phyloP scores from a whole-genome alignment of 2,888 invertebrate species.

The Drosophila pegasa region DNA sequence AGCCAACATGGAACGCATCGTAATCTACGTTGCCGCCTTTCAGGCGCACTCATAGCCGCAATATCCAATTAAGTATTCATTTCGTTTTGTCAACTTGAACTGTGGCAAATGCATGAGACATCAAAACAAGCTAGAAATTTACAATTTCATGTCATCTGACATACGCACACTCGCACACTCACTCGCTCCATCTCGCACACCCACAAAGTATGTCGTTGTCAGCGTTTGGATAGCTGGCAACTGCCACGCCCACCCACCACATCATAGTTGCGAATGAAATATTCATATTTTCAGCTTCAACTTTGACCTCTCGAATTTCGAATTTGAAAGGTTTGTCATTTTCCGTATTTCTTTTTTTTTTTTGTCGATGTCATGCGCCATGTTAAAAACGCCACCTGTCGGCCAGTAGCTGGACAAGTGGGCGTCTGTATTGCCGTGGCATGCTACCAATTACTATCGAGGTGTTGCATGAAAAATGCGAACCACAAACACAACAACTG shows the following conservation, averaged over 20 bases:
- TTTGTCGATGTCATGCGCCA: constrained; percentile 18
- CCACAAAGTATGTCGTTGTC: constrained; percentile 47
- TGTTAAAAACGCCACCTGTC: constrained; percentile 39
- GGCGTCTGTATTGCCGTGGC: constrained; percentile 6
- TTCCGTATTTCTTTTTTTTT: neutral
- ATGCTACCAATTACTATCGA: constrained; percentile 24
- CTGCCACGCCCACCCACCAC: constrained; percentile 21
- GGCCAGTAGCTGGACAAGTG: constrained; percentile 13
- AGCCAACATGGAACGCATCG: constrained; percentile 6
- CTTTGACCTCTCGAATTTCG: constrained; percentile 14
- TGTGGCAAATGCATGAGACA: constrained; percentile 30
- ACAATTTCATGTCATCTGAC: constrained; percentile 64
- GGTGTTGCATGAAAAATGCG: constrained; percentile 36
- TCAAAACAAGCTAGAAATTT: constrained; percentile 61
- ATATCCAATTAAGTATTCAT: constrained; percentile 76
- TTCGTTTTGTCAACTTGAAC: constrained; percentile 70
- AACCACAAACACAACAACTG: constrained; percentile 32
- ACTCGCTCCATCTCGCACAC: neutral
- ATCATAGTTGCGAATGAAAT: constrained; percentile 52
- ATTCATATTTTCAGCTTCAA: constrained; percentile 64
- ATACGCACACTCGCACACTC: constrained; percentile 11
- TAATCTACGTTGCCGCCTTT: constrained; percentile 48
- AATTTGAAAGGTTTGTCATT: constrained; percentile 9
- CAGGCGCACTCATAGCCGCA: constrained; percentile 66
- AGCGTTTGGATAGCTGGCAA: constrained; percentile 47